Base-by-base conservation (phyloP, 2,888 invertebrate species). In the Drosophila pegasa region DNA sequence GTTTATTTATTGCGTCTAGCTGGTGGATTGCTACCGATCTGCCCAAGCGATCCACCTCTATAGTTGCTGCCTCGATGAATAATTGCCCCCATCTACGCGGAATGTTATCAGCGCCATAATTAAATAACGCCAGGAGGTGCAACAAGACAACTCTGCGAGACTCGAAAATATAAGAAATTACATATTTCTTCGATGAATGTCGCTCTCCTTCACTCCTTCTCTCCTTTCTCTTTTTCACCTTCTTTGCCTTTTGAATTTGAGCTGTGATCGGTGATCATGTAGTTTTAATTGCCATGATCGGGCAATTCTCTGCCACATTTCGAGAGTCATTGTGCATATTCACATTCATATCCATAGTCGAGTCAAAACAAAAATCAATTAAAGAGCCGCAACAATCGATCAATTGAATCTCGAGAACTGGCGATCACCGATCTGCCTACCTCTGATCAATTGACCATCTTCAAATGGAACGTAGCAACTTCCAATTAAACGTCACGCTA, bases 41-140 rank as follows among this genome's bases (percentile, higher is more conserved):
- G 58, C 57, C 62, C 78, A 65, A 60, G 60, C 63, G 75, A 69
- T 74, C 64, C 63, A 57, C 63, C 69, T 60, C 25, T 62, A 70
- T 69, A 82, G 18, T 20, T 14, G 73, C 72, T 62, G 77, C 54
- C 68, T 59, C 75, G 86, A 90, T 91, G 91, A 91, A 90, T 90
- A 91, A 91, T 91, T 91, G 91, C 91, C 87, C 89, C 89, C 91
- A 91, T 90, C 90, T 90, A 90, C 88, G 88, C 91, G 90, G 90
- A 90, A 88, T 83, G 89, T 90, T 91, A 91, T 91, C 91, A 91
- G 91, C 90, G 89, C 87, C 89, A 90, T 91, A 91, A 91, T 91
- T 91, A 91, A 91, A 91, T 91, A 91, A 87, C 91, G 89, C 91
- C 91, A 84, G 91, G 90, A 91, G 91, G 91, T 64, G 54, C 51